Evolutionary conservation across 53 echinoderm and acorn worm species (phyloP), one percentile per base, ranked within the genome.

Genomic region (Luidia sarsii): DNA sequence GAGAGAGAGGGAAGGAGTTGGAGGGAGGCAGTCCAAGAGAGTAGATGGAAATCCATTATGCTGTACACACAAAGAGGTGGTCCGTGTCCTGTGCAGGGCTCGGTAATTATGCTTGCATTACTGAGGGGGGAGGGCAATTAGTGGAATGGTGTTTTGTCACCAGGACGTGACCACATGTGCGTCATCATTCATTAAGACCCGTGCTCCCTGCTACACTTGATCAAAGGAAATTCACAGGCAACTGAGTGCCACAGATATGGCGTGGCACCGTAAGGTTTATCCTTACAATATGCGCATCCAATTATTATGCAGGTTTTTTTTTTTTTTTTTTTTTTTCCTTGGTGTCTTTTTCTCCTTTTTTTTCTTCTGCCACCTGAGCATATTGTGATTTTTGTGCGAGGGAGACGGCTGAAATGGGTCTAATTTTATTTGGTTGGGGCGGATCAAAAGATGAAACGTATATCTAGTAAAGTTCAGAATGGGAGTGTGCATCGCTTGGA

Each of bases 81-180:
- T 31, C 70, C 54, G 53, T 82, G 60, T 55, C 83, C 60, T 70
- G 83, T 60, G 70, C 69, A 69, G 50, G 69, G 83, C 48, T 38
- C 61, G 61, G 68, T 80, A 80, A 53, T 52, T 80, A 65, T 80
- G 81, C 81, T 49, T 48, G 53, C 54, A 70, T 83, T 83, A 64
- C 48, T 39, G 32, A 35, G 69, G 62, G 31, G 62, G 31, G 20
- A 43, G 54, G 70, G 57, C 83, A 83, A 83, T 83, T 83, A 83
- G 83, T 45, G 24, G 48, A 70, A 83, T 83, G 70, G 83, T 83
- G 83, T 70, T 83, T 80, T 64, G 79, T 70, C 62, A 57, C 48
- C 20, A 30, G 65, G 83, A 83, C 83, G 83, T 83, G 83, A 83
- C 83, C 70, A 70, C 60, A 52, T 50, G 70, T 70, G 83, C 72